Evolutionary conservation across 2,797 vertebrate genomes (phyloP).

Genomic region (Pachyuromys duprasi): DNA sequence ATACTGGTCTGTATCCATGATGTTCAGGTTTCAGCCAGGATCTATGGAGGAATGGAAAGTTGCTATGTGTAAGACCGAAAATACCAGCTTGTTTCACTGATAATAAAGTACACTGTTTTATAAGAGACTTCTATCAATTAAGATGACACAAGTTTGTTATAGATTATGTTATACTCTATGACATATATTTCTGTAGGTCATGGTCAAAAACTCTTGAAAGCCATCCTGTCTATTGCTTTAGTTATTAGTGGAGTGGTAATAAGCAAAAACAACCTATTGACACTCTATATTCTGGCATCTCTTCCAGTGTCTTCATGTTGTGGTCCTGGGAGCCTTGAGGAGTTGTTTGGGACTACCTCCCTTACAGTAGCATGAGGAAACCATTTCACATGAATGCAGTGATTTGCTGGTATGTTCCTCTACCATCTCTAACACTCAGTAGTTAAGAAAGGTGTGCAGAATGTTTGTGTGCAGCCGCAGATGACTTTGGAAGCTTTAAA

Average conservation of each 20-base stretch:
- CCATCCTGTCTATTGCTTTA: neutral
- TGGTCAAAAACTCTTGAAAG: neutral
- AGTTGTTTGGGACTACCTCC: neutral
- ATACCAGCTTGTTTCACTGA: neutral
- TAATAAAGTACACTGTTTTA: neutral
- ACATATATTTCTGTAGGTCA: neutral
- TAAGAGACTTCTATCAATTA: neutral
- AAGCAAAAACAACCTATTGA: neutral
- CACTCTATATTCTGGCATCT: neutral
- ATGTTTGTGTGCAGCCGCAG: neutral
- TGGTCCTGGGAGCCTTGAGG: neutral
- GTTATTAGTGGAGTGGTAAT: neutral
- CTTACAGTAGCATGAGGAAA: neutral
- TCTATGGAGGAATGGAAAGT: too few relatives aligned
- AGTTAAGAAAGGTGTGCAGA: neutral
- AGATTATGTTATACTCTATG: neutral
- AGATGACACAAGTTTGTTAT: neutral
- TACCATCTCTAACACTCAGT: neutral
- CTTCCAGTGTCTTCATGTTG: neutral
- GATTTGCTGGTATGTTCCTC: neutral
- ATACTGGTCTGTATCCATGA: rapidly evolving
- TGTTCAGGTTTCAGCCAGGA: neutral
- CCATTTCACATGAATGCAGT: neutral
- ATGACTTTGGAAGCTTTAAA: neutral
- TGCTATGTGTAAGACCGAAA: neutral